A percentile compares a stretch with the other conserved stretches of the same genome.
Evolutionary conservation across 2,113 vertebrate genomes (phyloP).

Genomic region (Scomber colias): DNA sequence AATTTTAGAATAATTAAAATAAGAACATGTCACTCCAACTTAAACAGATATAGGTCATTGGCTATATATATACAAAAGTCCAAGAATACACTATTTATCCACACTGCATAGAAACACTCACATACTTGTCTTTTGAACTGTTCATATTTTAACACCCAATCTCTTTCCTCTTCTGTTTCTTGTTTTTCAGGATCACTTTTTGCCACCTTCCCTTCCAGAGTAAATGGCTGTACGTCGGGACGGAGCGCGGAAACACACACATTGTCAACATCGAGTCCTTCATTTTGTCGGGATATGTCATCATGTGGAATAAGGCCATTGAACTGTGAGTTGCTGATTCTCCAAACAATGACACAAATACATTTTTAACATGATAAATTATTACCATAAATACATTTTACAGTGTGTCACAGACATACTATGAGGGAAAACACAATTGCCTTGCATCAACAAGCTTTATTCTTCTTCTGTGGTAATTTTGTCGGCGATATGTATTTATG

Average conservation of each 20-base stretch:
- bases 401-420: neutral
- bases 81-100: neutral
- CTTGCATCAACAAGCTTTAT: neutral
- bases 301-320: slow-evolving; percentile 99
- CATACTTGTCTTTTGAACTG: neutral
- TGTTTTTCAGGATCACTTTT: slow-evolving; percentile 92
- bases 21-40: neutral
- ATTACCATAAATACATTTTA: neutral
- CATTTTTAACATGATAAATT: too few relatives aligned
- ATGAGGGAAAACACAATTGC: neutral
- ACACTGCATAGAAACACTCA: neutral
- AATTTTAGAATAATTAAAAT: neutral
- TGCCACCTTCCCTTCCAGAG: slow-evolving; percentile 99
- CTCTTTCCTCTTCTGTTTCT: slow-evolving; percentile 35
- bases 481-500: neutral
- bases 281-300: slow-evolving; percentile 97
- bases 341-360: neutral
- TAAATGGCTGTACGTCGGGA: slow-evolving; percentile 99
- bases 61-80: neutral
- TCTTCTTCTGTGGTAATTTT: neutral
- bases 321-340: slow-evolving; percentile 92
- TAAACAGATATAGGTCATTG: neutral
- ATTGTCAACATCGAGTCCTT: slow-evolving; percentile 99
- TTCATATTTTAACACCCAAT: slow-evolving; percentile 20
- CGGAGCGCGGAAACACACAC: slow-evolving; percentile 97